Percentiles rank a stretch among this genome's conserved stretches.
These are phyloP conservation scores for Drosophila pruinosa DNA, from an alignment of 1,140 invertebrate genomes.

Conservation along the genomic window DNA sequence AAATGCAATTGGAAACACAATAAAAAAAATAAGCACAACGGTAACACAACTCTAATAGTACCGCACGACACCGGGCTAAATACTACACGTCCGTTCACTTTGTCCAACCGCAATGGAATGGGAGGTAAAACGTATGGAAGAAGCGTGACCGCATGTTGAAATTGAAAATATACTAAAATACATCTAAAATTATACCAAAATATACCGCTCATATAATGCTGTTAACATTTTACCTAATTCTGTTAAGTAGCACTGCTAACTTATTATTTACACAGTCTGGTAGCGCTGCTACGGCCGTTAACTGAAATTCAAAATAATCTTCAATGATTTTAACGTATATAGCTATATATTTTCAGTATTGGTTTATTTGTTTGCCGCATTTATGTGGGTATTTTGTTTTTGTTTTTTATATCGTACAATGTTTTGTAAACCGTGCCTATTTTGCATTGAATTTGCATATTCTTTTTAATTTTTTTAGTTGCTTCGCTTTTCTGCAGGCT, in stretches of 20 bases:
- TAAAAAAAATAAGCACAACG: conserved; percentile 19
- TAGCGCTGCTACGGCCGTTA: background rate
- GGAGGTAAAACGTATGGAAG: too few relatives aligned
- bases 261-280: background rate
- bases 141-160: too few relatives aligned
- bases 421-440: conserved; percentile 27
- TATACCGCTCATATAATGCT: background rate
- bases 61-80: background rate
- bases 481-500: conserved; percentile 19
- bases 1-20: conserved; percentile 29
- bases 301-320: conserved; percentile 9
- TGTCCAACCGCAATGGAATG: conserved; percentile 10
- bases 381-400: conserved; percentile 34
- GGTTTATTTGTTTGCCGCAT: conserved; percentile 15
- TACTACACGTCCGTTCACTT: conserved; percentile 15
- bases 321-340: background rate
- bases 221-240: background rate
- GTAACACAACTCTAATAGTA: background rate
- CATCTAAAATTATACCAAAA: too few relatives aligned
- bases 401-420: conserved; percentile 33
- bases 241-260: conserved; percentile 8
- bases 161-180: too few relatives aligned
- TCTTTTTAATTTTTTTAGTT: conserved; percentile 9
- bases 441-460: conserved; percentile 20
- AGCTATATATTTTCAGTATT: background rate